Base-by-base conservation (phyloP, 2,888 invertebrate species). In the Heteropelma amictum region DNA sequence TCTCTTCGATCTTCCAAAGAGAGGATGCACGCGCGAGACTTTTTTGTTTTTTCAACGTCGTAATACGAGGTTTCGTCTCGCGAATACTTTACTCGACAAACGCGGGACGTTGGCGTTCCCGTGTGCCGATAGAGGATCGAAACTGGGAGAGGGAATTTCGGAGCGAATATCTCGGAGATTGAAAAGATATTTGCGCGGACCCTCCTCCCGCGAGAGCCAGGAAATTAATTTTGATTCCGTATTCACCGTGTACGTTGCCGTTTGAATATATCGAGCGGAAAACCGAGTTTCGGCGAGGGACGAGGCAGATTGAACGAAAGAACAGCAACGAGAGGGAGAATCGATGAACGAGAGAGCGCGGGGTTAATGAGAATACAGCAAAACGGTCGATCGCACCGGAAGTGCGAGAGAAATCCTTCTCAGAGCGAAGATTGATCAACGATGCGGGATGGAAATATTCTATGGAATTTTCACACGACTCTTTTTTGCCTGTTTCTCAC, bases 161-260 rank as follows among this genome's bases (percentile, higher is more conserved):
- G n/a, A n/a, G n/a, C n/a, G n/a, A n/a, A n/a, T n/a, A n/a, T n/a
- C n/a, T n/a, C 5, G 38, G 14, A 12, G 14, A 38, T n/a, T 38
- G 5, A 12, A 12, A 12, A 4, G 14, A 6, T 10, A n/a, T n/a
- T n/a, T n/a, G n/a, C 38, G 14, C 12, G 38, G 7, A 12, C 1
- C n/a, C 10, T n/a, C n/a, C n/a, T 10, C 10, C 1, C 10, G 28
- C 40, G 40, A 26, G 21, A 53, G 53, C 23, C 45, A 53, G 67
- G 60, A 67, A 67, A 72, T 72, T 60, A 72, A 72, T 72, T 65
- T n/a, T 65, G 51, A 14, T 72, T 72, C 58, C n/a, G n/a, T n/a
- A n/a, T 72, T 72, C 28, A 35, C 53, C 33, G 19, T 28, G 12
- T 33, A 33, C 12, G 42, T 33, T 23, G 54, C 30, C 49, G 28